phyloP scores from a whole-genome alignment of 2,113 vertebrate species.

The Motacilla tschutschensis region DNA sequence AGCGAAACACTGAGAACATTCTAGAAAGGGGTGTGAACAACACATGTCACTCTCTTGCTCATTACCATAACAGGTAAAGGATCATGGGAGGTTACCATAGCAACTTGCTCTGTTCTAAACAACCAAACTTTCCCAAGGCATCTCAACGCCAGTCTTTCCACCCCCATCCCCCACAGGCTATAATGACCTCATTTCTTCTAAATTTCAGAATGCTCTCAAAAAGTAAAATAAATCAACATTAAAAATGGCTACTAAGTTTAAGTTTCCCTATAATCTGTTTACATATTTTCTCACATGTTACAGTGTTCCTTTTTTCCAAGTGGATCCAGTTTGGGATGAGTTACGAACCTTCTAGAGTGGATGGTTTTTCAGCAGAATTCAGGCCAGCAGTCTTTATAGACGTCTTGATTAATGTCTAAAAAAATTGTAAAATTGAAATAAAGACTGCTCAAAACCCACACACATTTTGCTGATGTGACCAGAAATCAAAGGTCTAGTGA shows the following conservation, averaged over 20 bases:
- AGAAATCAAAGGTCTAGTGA: not conserved
- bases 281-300: not conserved
- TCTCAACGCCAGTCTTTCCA: too few relatives aligned
- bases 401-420: not conserved
- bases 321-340: not conserved
- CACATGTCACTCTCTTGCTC: too few relatives aligned
- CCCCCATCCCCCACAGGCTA: not conserved
- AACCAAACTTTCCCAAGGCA: too few relatives aligned
- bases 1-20: too few relatives aligned
- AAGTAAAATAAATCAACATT: not conserved
- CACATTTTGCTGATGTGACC: not conserved
- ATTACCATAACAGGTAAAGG: too few relatives aligned
- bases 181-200: not conserved
- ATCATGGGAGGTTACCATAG: too few relatives aligned
- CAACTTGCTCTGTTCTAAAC: too few relatives aligned
- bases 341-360: not conserved
- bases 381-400: not conserved
- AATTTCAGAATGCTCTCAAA: not conserved
- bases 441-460: accelerated
- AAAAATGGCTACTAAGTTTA: not conserved
- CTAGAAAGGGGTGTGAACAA: too few relatives aligned
- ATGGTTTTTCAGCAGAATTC: not conserved
- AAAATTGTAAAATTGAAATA: not conserved
- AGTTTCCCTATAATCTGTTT: not conserved
- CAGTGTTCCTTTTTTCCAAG: not conserved